phyloP scores from a whole-genome alignment of 2,113 vertebrate genomes.

The Morone chrysops region DNA sequence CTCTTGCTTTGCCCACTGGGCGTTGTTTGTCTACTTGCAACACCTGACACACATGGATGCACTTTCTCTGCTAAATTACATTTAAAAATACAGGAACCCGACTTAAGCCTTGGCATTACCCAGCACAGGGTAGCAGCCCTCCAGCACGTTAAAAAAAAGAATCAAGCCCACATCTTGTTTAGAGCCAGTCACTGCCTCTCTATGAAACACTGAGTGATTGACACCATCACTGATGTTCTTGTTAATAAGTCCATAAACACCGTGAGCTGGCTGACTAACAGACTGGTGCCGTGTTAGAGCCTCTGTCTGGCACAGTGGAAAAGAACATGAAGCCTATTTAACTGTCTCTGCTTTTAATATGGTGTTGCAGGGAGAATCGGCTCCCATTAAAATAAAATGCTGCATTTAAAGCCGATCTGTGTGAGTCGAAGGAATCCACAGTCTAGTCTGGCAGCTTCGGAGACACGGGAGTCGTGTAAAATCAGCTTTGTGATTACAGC shows the following conservation, averaged over 20 bases:
- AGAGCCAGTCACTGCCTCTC: constrained; percentile 7
- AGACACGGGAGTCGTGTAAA: constrained; percentile 27
- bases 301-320: constrained; percentile 54
- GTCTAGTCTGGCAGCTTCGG: constrained; percentile 13
- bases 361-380: constrained; percentile 46
- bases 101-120: background rate
- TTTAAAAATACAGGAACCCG: too few relatives aligned
- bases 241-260: constrained; percentile 73
- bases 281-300: constrained; percentile 53
- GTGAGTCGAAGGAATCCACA: constrained; percentile 8
- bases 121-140: background rate
- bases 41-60: background rate
- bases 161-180: constrained; percentile 17
- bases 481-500: constrained; percentile 20
- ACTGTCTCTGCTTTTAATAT: constrained; percentile 71
- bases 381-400: constrained; percentile 47
- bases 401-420: constrained; percentile 40
- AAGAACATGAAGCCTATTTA: constrained; percentile 56
- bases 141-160: background rate
- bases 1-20: background rate
- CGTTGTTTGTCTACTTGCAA: background rate
- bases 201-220: constrained; percentile 52
- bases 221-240: constrained; percentile 57
- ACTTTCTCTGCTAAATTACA: background rate
- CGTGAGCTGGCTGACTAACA: constrained; percentile 58